A percentile compares a stretch with the other conserved stretches of the same genome.
phyloP scores from a whole-genome alignment of 1,140 invertebrate species.

The Camponotus floridanus region DNA sequence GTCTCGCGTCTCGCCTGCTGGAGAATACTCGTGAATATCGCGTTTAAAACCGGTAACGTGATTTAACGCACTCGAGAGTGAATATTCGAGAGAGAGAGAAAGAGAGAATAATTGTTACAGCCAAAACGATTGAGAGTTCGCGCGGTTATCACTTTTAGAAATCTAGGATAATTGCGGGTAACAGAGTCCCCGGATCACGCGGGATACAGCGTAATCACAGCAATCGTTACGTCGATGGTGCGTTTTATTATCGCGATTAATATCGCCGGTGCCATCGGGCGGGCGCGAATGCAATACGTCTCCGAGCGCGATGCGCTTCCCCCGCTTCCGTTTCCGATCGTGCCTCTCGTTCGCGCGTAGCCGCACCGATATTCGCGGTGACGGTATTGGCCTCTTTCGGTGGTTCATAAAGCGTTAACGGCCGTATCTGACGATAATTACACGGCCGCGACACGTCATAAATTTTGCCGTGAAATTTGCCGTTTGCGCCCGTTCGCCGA shows the following conservation, averaged over 20 bases:
- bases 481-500: slow-evolving; percentile 70
- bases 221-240: slow-evolving; percentile 53
- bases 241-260: slow-evolving; percentile 62
- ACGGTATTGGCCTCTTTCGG: slow-evolving; percentile 72
- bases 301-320: slow-evolving; percentile 4
- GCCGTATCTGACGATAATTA: slow-evolving; percentile 79
- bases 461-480: slow-evolving; percentile 81
- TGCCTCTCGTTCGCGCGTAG: slow-evolving; percentile 4
- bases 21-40: slow-evolving; percentile 22
- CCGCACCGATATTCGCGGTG: slow-evolving; percentile 31
- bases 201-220: slow-evolving; percentile 35
- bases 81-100: background rate
- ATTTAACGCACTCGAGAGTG: slow-evolving; percentile 15
- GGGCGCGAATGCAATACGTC: slow-evolving; percentile 48
- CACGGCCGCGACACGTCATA: slow-evolving; percentile 78
- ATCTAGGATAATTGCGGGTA: slow-evolving; percentile 52
- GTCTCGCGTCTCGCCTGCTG: background rate
- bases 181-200: slow-evolving; percentile 4
- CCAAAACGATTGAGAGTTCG: slow-evolving; percentile 32
- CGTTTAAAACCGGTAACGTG: slow-evolving; percentile 8
- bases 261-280: slow-evolving; percentile 38
- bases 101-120: background rate
- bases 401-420: slow-evolving; percentile 70
- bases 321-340: background rate
- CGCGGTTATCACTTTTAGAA: slow-evolving; percentile 38